Evolutionary conservation across 2,797 vertebrate genomes (phyloP).

Genomic region (Parauchenoglanis punctatus): DNA sequence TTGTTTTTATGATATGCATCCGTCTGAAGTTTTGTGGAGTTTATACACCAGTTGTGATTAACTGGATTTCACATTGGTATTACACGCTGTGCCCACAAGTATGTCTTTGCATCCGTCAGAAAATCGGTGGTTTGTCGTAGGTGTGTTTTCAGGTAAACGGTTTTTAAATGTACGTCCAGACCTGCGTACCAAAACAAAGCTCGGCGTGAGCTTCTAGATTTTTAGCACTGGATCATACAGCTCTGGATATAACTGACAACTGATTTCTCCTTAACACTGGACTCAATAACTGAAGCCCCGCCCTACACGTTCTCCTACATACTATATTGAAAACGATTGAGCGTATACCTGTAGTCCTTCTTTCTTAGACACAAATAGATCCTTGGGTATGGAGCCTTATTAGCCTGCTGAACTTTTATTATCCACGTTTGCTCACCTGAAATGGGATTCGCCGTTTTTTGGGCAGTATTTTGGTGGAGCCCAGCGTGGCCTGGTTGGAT

Average conservation of each 20-base stretch:
- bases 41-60: neutral
- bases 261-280: neutral
- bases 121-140: neutral
- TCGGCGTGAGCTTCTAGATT: too few relatives aligned
- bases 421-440: neutral
- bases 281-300: neutral
- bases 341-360: neutral
- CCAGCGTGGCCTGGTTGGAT: too few relatives aligned
- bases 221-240: neutral
- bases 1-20: conserved; percentile 5
- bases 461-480: neutral
- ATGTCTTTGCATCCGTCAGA: neutral
- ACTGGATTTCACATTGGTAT: neutral
- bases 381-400: neutral
- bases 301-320: neutral
- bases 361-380: neutral
- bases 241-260: neutral
- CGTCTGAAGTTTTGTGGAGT: neutral
- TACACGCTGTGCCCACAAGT: neutral
- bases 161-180: neutral
- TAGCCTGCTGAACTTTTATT: neutral
- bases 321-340: neutral
- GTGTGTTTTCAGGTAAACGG: neutral
- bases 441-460: neutral
- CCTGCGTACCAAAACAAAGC: neutral